Base-by-base conservation (phyloP, 2,888 invertebrate genomes). In the Lathronympha strigana region DNA sequence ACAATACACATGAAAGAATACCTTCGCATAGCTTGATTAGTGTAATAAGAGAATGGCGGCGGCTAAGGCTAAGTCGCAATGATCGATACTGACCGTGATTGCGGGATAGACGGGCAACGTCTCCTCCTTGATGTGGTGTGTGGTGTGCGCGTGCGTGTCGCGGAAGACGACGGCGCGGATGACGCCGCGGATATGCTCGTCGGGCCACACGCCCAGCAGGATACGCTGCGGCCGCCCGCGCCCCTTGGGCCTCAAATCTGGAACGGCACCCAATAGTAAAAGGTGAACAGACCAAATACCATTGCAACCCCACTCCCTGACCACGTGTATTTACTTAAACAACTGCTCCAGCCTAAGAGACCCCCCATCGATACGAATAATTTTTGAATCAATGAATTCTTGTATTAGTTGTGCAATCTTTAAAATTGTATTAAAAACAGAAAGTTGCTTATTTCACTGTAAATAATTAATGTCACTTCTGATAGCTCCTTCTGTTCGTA, bases 111-210 rank as follows among this genome's bases (percentile, higher is more conserved):
- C 80, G 63, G 90, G 90, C 71, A 92, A 80, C 71, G 87, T 87
- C 76, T 96, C 95, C 76, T 96, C 96, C 84, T 96, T 96, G 79
- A 96, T 93, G 85, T 95, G 95, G 82, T 95, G 95, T 63, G 97
- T 95, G 94, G 87, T 95, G 95, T 93, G 94, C 51, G 93, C 88
- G 83, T 93, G 93, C 13, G 96, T 95, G 91, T 98, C 98, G 77
- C 97, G 94, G 93, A 98, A 98, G 67, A 98, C 98, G 61, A 98
- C 97, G 66, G 97, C 97, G 78, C 97, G 94, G 80, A 98, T 97
- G 62, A 98, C 98, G 69, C 97, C 97, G 81, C 97, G 95, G 85
- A 98, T 97, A 88, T 97, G 97, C 83, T 97, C 97, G 87, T 98
- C 97, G 9, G 98, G 97, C 98, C 98, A 98, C 68, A 97, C 96